These are phyloP conservation scores for Tauraco hartlaubi DNA, from an alignment of 2,797 vertebrate genomes.

Conservation along the genomic window DNA sequence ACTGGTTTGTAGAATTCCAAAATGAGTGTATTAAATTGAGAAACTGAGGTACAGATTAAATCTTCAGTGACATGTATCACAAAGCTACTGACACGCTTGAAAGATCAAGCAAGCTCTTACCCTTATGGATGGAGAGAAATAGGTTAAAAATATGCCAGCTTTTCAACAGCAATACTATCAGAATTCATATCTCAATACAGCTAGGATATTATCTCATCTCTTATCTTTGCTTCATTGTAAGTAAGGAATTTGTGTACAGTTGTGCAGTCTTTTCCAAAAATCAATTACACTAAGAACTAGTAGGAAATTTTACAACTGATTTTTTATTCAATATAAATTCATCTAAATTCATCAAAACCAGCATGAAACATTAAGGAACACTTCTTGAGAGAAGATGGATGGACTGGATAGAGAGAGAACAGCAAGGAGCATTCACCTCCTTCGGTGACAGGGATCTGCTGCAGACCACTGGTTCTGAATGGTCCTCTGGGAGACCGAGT, in stretches of 20 bases:
- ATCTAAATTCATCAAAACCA: neutral
- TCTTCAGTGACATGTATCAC: neutral
- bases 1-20: neutral
- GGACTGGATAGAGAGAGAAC: neutral
- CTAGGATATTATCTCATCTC: neutral
- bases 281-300: neutral
- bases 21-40: neutral
- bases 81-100: neutral
- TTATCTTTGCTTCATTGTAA: neutral
- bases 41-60: neutral
- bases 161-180: neutral
- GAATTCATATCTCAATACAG: neutral
- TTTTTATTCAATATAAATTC: neutral
- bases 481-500: neutral
- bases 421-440: neutral
- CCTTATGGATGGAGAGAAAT: neutral
- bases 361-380: neutral
- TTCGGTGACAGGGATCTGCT: neutral
- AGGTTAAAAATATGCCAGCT: neutral
- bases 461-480: neutral
- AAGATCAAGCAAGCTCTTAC: neutral
- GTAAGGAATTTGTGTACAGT: neutral
- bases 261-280: neutral
- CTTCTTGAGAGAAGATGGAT: neutral
- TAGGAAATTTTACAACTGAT: neutral